Percentiles rank a stretch among this genome's conserved stretches.
Evolutionary conservation across 2,888 invertebrate genomes (phyloP).

Genomic region (Eulithis prunata): DNA sequence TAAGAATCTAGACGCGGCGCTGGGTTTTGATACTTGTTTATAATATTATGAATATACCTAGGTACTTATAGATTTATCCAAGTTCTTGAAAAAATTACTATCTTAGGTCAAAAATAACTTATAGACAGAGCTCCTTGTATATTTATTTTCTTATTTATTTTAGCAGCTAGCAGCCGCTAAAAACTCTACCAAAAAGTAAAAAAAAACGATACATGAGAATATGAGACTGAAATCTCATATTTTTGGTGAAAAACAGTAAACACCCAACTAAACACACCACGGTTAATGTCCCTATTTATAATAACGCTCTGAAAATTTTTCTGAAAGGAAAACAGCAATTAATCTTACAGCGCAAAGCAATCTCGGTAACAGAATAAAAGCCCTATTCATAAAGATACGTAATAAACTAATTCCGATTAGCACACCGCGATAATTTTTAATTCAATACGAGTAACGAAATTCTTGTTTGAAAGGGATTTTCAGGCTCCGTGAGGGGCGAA

Average conservation of each 20-base stretch:
- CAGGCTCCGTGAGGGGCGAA: constrained; percentile 47
- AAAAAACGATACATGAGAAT: too few species aligned
- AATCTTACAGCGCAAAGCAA: constrained; percentile 13
- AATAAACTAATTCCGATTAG: constrained; percentile 32
- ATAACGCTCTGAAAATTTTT: constrained; percentile 15
- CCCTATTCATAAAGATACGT: constrained; percentile 9
- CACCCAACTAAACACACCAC: constrained; percentile 4
- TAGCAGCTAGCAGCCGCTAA: too few species aligned
- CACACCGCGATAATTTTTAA: constrained; percentile 44
- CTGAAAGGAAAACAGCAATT: constrained; percentile 20
- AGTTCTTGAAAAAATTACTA: too few species aligned
- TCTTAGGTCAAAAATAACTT: too few species aligned
- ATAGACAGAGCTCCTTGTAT: too few species aligned
- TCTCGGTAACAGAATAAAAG: constrained; percentile 4
- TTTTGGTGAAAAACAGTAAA: constrained; percentile 10
- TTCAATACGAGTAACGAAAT: constrained; percentile 47
- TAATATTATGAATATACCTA: too few species aligned
- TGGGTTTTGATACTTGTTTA: neutral
- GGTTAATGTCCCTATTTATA: constrained; percentile 18
- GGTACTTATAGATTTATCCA: too few species aligned
- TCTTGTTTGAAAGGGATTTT: constrained; percentile 59
- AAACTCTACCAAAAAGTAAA: too few species aligned
- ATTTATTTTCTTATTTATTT: too few species aligned
- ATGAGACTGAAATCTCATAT: neutral
- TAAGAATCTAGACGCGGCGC: neutral